phyloP scores from a whole-genome alignment of 2,888 invertebrate genomes.

The Eristalinus aeneus region DNA sequence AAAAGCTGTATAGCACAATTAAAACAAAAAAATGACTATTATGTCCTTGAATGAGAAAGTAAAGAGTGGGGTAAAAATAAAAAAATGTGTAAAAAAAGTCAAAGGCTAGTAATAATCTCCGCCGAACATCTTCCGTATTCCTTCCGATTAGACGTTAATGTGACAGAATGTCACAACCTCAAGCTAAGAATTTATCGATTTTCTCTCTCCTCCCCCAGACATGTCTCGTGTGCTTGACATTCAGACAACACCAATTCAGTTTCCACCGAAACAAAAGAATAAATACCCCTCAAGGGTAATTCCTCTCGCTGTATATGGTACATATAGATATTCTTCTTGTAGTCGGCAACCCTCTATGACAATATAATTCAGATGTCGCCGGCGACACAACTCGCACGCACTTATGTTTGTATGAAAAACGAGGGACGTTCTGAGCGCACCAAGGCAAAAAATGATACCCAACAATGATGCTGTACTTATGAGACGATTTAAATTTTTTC shows the following conservation, averaged over 20 bases:
- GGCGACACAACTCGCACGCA: constrained; percentile 50
- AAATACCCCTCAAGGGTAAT: constrained; percentile 36
- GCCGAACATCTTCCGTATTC: not conserved
- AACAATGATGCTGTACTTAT: constrained; percentile 22
- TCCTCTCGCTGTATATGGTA: not conserved
- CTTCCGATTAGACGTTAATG: constrained; percentile 2
- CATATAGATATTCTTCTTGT: not conserved
- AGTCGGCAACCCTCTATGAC: constrained; percentile 28
- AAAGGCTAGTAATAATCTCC: not conserved
- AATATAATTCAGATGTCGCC: constrained; percentile 40
- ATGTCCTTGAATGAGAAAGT: too few species aligned
- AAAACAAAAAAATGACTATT: too few species aligned
- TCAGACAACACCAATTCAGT: constrained; percentile 17
- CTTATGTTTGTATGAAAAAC: constrained; percentile 9
- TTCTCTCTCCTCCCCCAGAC: constrained; percentile 7
- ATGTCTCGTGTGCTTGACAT: constrained; percentile 33
- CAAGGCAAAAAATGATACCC: constrained; percentile 14
- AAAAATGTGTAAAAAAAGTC: too few species aligned
- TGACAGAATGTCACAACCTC: constrained; percentile 15
- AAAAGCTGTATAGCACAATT: too few species aligned
- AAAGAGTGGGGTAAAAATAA: too few species aligned
- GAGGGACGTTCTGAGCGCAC: constrained; percentile 10
- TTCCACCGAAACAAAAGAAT: constrained; percentile 19
- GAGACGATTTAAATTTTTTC: not conserved
- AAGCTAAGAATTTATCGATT: constrained; percentile 22